Base-by-base conservation (phyloP, 2,113 vertebrate genomes). In the Astur gentilis region DNA sequence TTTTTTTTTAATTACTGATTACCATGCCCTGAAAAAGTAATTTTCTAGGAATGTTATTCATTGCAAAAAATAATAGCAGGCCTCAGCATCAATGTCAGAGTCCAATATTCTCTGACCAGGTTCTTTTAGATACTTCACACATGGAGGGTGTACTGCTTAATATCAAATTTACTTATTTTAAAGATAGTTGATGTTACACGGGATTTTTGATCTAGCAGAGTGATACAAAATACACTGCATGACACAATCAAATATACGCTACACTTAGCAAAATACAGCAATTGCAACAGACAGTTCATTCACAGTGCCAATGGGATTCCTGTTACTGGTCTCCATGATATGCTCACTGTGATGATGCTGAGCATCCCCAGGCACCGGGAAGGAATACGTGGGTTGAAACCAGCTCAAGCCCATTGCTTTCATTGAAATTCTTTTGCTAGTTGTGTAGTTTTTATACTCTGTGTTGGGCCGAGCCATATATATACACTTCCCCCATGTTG, bases 181-280 rank as follows among this genome's bases (percentile, higher is more conserved):
- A 44, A 64, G 18, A 40, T 13, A n/a, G 2, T 13, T 55, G 13
- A 27, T 54, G 13, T 49, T 77, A 40, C n/a, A 27, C 0, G 0
- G 13, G 31, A 44, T 20, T 67, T 87, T 20, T 78, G 31, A 67
- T 84, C 77, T 76, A 83, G 20, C 42, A 50, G 52, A 66, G 20
- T 50, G 20, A 52, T 52, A 73, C 8, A 61, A 66, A 78, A 54
- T 47, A 60, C 10, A 58, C 7, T 42, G 7, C 16, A 22, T 29
- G 22, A 32, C 36, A 62, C 12, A 36, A 49, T 12, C 27, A 65
- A 61, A 66, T 34, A 3, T 36, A 34, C 3, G 5, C 20, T 71
- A 57, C 29, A 34, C 11, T 62, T 58, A 29, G 19, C 2, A 44
- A 81, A 64, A 49, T 26, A 36, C 16, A 47, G 5, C 9, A 71